Conservation (phyloP, 2,797 vertebrate species). For the Eulemur albifrons region DNA sequence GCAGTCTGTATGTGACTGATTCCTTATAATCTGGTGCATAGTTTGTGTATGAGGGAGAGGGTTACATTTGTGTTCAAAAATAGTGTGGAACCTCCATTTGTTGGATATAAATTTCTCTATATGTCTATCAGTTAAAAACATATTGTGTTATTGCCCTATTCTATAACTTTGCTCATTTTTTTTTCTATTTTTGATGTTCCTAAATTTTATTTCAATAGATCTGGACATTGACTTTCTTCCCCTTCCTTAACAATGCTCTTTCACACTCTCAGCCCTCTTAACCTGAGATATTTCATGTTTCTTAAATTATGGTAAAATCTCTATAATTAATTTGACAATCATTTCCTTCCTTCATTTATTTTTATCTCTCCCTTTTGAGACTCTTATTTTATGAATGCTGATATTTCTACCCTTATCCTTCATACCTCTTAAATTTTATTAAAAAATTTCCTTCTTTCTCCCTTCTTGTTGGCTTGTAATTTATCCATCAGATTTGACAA, state of each 20-base stretch:
- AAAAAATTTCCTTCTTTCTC: not conserved
- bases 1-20: not conserved
- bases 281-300: not conserved
- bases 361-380: not conserved
- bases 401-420: not conserved
- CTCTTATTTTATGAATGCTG: not conserved
- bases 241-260: not conserved
- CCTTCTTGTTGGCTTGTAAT: not conserved
- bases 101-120: not conserved
- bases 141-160: not conserved
- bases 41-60: not conserved
- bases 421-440: not conserved
- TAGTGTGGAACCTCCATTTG: not conserved
- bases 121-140: not conserved
- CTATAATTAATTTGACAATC: not conserved
- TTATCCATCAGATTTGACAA: not conserved
- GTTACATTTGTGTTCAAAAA: not conserved
- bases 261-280: not conserved
- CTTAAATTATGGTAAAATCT: not conserved
- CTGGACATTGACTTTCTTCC: not conserved
- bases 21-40: not conserved
- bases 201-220: constrained; percentile 7
- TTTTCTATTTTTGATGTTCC: not conserved
- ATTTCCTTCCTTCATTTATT: not conserved
- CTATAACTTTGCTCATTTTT: not conserved